Evolutionary conservation across 2,888 invertebrate species (phyloP), one percentile per base, ranked within the genome.

Genomic region (Leptinotarsa rubiginosa): DNA sequence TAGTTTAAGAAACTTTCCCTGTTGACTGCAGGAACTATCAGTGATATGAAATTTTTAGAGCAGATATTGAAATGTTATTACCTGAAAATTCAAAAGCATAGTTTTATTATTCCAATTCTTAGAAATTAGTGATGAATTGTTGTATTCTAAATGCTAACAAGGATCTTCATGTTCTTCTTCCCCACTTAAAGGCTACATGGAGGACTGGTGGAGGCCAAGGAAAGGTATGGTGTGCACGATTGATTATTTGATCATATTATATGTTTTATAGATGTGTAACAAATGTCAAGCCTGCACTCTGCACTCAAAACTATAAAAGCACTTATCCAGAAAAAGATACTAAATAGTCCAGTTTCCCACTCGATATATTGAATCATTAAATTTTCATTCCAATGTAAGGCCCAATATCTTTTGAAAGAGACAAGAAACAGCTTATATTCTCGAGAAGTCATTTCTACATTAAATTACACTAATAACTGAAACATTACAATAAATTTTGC

Each of bases 191-290:
- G 96, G 96, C 93, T 96, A 96, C 94, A 96, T 95, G 95, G 96
- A 97, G 94, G 96, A 96, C 92, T 96, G 96, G 96, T 96, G 96
- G 96, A 94, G 96, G 92, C 96, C 96, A 89, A 93, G 96, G 89
- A 96, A 96, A 97, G 96, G 96, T 96, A 88, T 80, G 82, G 84
- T 83, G 80, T 75, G 77, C 83, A 82, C 80, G 81, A 74, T 15
- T 25, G 67, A 69, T 54, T 62, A 50, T 65, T 56, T 31, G 22
- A 41, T 66, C 50, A 47, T 47, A 65, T 65, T 66, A 49, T 20
- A 66, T 71, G 71, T 71, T 66, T 50, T 31, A 65, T 22, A 22
- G 56, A 59, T 31, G 56, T 69, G 52, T 69, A 54, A 69, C 41
- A n/a, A 65, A 65, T 47, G 64, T 18, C 20, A 62, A 49, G 65